These are phyloP conservation scores for Lagodon rhomboides DNA, from an alignment of 2,797 vertebrate genomes.

Conservation along the genomic window DNA sequence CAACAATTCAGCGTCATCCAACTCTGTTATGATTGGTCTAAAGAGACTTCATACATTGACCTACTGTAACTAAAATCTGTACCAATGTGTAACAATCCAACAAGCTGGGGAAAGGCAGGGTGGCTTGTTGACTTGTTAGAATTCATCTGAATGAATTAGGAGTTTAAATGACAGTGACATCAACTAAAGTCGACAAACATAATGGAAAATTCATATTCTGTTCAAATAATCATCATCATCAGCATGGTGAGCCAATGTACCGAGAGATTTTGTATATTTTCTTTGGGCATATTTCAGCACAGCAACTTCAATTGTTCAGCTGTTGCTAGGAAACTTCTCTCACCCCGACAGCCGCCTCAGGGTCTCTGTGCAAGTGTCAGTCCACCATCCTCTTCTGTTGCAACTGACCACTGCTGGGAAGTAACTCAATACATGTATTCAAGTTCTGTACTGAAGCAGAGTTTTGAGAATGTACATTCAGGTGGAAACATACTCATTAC, in stretches of 20 bases:
- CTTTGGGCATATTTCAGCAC: neutral
- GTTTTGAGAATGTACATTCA: no score
- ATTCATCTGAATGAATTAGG: neutral
- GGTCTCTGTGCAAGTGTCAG: neutral
- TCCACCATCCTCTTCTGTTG: neutral
- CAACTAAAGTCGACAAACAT: neutral
- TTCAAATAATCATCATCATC: neutral
- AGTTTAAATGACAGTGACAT: neutral
- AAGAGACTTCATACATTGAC: no score
- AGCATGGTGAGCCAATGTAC: neutral
- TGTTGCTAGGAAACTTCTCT: conserved; percentile 16
- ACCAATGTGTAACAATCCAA: neutral
- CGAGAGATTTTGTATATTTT: neutral
- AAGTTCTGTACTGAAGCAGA: neutral
- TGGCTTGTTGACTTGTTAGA: no score
- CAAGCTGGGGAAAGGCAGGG: neutral
- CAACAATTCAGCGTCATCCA: neutral
- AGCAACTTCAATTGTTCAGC: neutral
- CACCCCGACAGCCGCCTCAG: neutral
- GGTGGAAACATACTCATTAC: no score
- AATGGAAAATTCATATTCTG: neutral
- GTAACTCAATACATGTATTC: neutral
- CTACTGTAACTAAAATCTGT: no score
- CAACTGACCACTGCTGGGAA: neutral
- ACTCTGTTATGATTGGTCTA: neutral